Percentiles rank a stretch among this genome's conserved stretches.
Conservation (phyloP, 2,888 invertebrate genomes). For the Seira musarum region DNA sequence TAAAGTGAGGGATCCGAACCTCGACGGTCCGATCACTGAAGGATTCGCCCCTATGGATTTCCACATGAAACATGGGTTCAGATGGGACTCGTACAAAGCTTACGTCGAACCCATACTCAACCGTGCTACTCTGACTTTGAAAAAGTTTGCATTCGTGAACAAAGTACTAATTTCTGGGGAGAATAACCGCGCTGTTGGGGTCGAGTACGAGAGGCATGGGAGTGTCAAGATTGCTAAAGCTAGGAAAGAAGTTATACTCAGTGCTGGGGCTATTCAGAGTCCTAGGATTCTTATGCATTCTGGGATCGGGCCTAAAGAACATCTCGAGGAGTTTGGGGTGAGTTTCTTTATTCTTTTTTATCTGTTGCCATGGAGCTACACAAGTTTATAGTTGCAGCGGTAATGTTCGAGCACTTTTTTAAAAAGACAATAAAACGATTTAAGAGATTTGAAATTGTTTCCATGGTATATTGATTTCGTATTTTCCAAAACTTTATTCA, state of each 20-base stretch:
- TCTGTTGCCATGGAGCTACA: no score
- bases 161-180: conserved; percentile 40
- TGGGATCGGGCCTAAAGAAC: conserved; percentile 58
- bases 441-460: no score
- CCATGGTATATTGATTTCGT: no score
- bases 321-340: conserved; percentile 60
- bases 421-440: no score
- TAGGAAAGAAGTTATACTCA: conserved; percentile 61
- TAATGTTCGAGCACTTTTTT: no score
- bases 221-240: conserved; percentile 49
- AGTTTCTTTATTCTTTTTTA: conserved; percentile 30
- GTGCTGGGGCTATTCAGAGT: conserved; percentile 60
- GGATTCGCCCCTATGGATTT: conserved; percentile 65
- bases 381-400: no score
- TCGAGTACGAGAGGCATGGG: conserved; percentile 62
- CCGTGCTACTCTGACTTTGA: conserved; percentile 53
- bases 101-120: conserved; percentile 53
- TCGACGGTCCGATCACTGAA: conserved; percentile 56
- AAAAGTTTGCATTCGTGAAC: conserved; percentile 61
- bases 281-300: conserved; percentile 62
- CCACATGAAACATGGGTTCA: conserved; percentile 49
- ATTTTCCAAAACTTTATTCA: no score
- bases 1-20: conserved; percentile 61
- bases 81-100: conserved; percentile 59
- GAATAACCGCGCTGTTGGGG: conserved; percentile 41